A percentile compares a stretch with the other conserved stretches of the same genome.
Conservation (phyloP, 2,888 invertebrate genomes). For the Epinotia brunnichana region DNA sequence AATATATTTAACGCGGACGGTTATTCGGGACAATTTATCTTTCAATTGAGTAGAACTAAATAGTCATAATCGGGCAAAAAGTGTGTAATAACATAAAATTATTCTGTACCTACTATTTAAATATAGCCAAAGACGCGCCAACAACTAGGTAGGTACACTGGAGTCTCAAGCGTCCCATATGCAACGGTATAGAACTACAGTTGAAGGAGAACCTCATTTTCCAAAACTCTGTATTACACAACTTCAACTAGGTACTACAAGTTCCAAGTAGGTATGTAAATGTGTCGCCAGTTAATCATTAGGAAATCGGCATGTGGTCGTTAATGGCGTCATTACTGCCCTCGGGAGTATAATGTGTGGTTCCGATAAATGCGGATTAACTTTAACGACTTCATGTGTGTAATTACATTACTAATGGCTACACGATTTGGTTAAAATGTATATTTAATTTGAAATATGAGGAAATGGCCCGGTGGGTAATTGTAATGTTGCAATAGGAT, state of each 20-base stretch:
- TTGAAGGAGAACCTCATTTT: no score
- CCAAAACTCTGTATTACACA: not conserved
- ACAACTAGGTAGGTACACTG: no score
- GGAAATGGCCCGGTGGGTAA: conserved; percentile 6
- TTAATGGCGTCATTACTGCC: conserved; percentile 13
- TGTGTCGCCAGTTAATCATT: conserved; percentile 3
- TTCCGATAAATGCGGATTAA: conserved; percentile 30
- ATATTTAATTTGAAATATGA: not conserved
- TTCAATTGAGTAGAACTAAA: no score
- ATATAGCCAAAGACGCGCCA: no score
- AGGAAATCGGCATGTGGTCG: conserved; percentile 30
- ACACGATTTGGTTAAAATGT: not conserved
- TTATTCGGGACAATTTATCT: no score
- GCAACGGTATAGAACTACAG: no score
- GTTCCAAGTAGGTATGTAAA: conserved; percentile 4
- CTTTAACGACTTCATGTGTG: conserved; percentile 25
- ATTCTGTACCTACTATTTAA: no score
- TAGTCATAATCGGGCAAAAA: no score
- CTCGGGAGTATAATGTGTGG: conserved; percentile 26
- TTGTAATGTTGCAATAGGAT: not conserved
- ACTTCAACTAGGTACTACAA: not conserved
- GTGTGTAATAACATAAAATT: no score
- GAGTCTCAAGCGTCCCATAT: no score
- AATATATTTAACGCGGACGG: no score
- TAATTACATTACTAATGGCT: conserved; percentile 1